phyloP scores from a whole-genome alignment of 2,797 vertebrate genomes.

The Esox lucius region DNA sequence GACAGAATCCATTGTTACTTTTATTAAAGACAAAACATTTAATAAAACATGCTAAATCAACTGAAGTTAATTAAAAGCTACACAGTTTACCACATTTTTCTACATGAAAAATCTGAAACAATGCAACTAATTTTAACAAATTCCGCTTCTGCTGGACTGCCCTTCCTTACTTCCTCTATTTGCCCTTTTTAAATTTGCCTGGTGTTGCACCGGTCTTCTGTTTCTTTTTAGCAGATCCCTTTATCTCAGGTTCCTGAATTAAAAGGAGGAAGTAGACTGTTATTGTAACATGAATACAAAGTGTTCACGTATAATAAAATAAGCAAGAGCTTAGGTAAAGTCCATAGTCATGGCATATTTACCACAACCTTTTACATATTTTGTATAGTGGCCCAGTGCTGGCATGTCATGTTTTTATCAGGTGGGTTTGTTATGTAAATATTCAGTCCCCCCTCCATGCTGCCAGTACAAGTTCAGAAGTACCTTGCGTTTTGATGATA shows the following conservation, averaged over 20 bases:
- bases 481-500: slow-evolving; percentile 94
- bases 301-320: too few species aligned
- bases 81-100: not conserved
- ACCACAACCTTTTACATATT: too few species aligned
- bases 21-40: slow-evolving; percentile 36
- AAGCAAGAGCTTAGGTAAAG: too few species aligned
- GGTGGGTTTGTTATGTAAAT: too few species aligned
- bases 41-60: slow-evolving; percentile 6
- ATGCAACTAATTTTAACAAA: too few species aligned
- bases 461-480: not conserved
- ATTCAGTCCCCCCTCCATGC: too few species aligned
- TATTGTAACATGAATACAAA: not conserved
- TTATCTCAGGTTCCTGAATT: slow-evolving; percentile 77
- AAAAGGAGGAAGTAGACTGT: slow-evolving; percentile 4
- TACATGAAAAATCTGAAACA: not conserved
- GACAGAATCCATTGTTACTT: too few species aligned
- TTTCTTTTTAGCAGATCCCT: slow-evolving; percentile 89
- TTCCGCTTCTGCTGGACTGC: not conserved
- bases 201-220: slow-evolving; percentile 74
- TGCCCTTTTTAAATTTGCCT: slow-evolving; percentile 81
- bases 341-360: too few species aligned
- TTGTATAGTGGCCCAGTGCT: too few species aligned
- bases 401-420: too few species aligned
- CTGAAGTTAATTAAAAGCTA: not conserved
- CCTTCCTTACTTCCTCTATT: slow-evolving; percentile 55